These are phyloP conservation scores for Porites lobata DNA, from an alignment of 92 coral and sea anemone genomes.

Conservation along the genomic window DNA sequence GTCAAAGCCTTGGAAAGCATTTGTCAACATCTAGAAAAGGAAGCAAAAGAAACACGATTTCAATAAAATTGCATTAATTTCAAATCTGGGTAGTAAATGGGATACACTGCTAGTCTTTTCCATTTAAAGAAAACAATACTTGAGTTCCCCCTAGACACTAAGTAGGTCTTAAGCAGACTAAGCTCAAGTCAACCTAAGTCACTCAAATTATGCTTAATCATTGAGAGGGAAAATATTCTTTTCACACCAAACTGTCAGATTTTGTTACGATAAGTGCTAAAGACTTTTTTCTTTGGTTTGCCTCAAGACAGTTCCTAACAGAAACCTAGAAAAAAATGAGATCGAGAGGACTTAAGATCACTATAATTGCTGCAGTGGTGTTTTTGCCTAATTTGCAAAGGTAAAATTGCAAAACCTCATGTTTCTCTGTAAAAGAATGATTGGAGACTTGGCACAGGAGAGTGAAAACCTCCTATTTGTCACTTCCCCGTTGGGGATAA, in stretches of 20 bases:
- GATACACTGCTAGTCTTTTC: too few relatives aligned
- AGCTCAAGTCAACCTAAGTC: background rate
- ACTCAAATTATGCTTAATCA: background rate
- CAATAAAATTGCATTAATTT: background rate
- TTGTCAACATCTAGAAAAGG: conserved; percentile 88
- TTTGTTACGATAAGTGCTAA: background rate
- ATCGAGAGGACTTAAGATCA: conserved; percentile 39
- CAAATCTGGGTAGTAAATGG: background rate
- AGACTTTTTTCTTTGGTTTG: too few relatives aligned
- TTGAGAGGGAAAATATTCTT: conserved; percentile 17
- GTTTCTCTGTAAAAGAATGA: conserved; percentile 49
- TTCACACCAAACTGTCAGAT: conserved; percentile 18
- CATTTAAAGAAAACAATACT: background rate
- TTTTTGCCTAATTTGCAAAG: conserved; percentile 40
- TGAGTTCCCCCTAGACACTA: conserved; percentile 15
- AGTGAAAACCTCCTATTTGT: conserved; percentile 37
- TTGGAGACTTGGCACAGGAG: conserved; percentile 29
- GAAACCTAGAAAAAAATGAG: conserved; percentile 11
- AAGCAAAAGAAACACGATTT: background rate
- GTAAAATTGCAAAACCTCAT: conserved; percentile 24
- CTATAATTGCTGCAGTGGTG: conserved; percentile 35
- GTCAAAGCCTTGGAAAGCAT: conserved; percentile 90
- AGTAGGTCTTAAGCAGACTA: background rate
- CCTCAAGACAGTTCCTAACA: too few relatives aligned
- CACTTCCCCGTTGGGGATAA: background rate